These are phyloP conservation scores for Leptobrachium leishanense DNA, from an alignment of 2,113 vertebrate species.

Conservation along the genomic window DNA sequence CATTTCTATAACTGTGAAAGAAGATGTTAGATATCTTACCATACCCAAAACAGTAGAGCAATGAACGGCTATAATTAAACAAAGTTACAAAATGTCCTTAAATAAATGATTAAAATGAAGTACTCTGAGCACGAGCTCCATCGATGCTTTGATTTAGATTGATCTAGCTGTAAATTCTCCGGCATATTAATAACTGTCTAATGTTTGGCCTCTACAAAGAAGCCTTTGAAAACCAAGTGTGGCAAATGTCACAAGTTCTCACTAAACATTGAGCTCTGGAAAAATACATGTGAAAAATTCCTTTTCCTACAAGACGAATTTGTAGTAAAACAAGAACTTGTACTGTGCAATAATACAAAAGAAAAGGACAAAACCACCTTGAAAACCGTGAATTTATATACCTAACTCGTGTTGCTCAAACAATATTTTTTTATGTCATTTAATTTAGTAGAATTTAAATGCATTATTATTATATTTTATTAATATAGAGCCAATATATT, in stretches of 20 bases:
- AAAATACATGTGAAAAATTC: conserved; percentile 19
- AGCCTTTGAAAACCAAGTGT: conserved; percentile 36
- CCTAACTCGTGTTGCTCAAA: too few relatives aligned
- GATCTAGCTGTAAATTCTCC: conserved; percentile 9
- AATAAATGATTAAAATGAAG: neutral
- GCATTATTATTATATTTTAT: too few relatives aligned
- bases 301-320: neutral
- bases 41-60: too few relatives aligned
- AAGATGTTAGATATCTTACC: too few relatives aligned
- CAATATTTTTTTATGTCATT: too few relatives aligned
- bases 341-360: too few relatives aligned
- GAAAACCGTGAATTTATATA: neutral
- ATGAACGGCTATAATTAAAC: too few relatives aligned
- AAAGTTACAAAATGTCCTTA: too few relatives aligned
- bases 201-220: conserved; percentile 41
- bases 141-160: neutral
- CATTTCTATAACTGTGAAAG: too few relatives aligned
- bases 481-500: too few relatives aligned
- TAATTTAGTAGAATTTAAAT: too few relatives aligned
- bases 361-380: too few relatives aligned
- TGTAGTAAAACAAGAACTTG: neutral
- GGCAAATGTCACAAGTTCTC: conserved; percentile 36
- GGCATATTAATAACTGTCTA: conserved; percentile 16
- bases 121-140: neutral
- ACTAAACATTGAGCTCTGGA: conserved; percentile 25